Base-by-base conservation (phyloP, 2,113 vertebrate species). In the Poicephalus gulielmi region DNA sequence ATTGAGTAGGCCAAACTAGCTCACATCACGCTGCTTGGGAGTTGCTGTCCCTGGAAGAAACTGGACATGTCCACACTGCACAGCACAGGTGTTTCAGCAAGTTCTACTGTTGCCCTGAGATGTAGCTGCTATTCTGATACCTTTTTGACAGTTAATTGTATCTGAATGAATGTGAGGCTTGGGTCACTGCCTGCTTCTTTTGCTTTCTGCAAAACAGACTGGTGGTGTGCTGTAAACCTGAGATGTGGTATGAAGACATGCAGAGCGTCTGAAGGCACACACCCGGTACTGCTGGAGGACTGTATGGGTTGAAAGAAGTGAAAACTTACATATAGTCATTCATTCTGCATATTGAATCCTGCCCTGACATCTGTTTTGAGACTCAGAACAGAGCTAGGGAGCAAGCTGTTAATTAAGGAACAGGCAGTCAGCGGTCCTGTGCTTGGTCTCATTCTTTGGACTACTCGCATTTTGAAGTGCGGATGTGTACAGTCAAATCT, bases 261-360 rank as follows among this genome's bases (percentile, higher is more conserved):
- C 17, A 71, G 31, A 66, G 17, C 22, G 5, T 55, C 50, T 70
- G 62, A 86, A 75, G 28, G 33, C 16, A 41, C 3, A 49, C 64
- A 25, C 0, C 1, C 0, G 0, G 15, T 22, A 60, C 28, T 10
- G 1, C 7, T 83, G 60, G 17, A 71, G 8, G 7, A 35, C 23
- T 49, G 20, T 14, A 46, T 7, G 4, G 2, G 10, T 75, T 66
- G 11, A 70, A 70, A 75, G 33, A 8, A 86, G 7, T 52, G 11
- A 50, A 47, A 46, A 37, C 4, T 33, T 50, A 9, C 0, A 1
- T 14, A 23, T 9, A 75, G 8, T 75, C 12, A n/a, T 71, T 76
- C 6, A 5, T 87, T 90, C 23, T 57, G 78, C 17, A 31, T 71
- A 13, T 35, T 83, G 37, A 67, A 57, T 92, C 22, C 16, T n/a